phyloP scores from a whole-genome alignment of 2,113 vertebrate genomes.

The Piprites chloris region DNA sequence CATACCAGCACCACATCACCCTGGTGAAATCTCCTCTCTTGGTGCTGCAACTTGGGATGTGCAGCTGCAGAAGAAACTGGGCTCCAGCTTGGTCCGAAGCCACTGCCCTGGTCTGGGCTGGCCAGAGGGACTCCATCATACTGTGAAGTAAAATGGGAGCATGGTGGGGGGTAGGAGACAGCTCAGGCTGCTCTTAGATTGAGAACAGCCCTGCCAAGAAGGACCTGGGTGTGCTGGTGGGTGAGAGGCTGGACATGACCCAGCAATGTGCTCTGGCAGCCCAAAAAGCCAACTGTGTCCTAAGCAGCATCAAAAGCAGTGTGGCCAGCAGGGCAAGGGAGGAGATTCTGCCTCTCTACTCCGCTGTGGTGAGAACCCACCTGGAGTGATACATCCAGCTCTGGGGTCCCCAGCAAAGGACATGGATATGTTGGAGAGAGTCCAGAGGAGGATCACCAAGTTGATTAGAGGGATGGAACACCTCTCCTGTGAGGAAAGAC shows the following conservation, averaged over 20 bases:
- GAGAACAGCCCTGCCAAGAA: neutral
- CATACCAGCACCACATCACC: too few relatives aligned
- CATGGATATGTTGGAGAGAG: neutral
- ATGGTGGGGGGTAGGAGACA: neutral
- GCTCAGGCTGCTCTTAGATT: neutral
- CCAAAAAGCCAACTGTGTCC: neutral
- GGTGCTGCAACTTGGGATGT: too few relatives aligned
- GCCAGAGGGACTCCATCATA: neutral
- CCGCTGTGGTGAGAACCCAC: neutral
- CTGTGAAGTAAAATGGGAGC: neutral
- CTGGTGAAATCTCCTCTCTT: too few relatives aligned
- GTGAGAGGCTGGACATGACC: neutral
- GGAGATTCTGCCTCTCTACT: neutral
- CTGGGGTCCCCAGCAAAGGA: neutral
- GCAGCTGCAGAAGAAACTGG: too few relatives aligned
- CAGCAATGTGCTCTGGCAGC: accelerated
- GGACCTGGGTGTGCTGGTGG: neutral
- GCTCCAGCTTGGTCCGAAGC: neutral
- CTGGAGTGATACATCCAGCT: neutral
- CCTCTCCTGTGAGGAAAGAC: neutral
- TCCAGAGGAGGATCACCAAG: neutral
- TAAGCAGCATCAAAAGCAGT: neutral
- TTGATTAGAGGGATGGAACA: accelerated
- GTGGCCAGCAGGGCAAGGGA: neutral
- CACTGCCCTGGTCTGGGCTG: neutral